Base-by-base conservation (phyloP, 2,888 invertebrate species). In the Harmothoe impar region DNA sequence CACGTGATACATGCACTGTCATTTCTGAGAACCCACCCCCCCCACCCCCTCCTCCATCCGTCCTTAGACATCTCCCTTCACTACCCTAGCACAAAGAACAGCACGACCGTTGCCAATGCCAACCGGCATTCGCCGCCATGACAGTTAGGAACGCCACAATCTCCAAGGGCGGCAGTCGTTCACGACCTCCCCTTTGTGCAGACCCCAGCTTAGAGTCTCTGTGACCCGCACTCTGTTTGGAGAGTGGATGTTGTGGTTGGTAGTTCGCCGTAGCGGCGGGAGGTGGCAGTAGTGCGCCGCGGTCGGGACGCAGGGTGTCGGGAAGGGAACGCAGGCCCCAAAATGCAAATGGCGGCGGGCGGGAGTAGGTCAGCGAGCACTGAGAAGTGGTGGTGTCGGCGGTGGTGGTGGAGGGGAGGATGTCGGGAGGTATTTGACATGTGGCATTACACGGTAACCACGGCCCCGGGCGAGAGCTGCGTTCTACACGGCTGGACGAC, bases 351-450 rank as follows among this genome's bases (percentile, higher is more conserved):
- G 81, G 81, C 81, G 81, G 81, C 81, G 20, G 81, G n/a, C 12
- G 10, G 43, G 43, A 43, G 81, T 81, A 81, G 81, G 81, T 81
- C 81, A 81, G 29, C 17, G 77, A 25, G 77, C 77, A 77, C 77
- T 29, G 77, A 31, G 77, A 31, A n/a, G 31, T 25, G 31, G 29
- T 33, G 81, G 17, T 20, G 33, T 33, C 17, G 33, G 35, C 20
- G 20, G 81, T 77, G 77, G 29, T 31, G 81, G 81, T 33, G 81
- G 43, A 17, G 35, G 43, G 81, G 81, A 43, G 81, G 35, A 81
- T 81, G 81, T 81, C 33, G 81, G 43, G 15, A 33, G 35, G 81
- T 81, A 81, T 81, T 33, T 81, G 81, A 81, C 81, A 81, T 81
- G 81, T 43, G 81, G 81, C 81, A 81, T 81, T 81, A 81, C 81